Conservation (phyloP, 2,797 vertebrate species). For the Acanthornis magna region DNA sequence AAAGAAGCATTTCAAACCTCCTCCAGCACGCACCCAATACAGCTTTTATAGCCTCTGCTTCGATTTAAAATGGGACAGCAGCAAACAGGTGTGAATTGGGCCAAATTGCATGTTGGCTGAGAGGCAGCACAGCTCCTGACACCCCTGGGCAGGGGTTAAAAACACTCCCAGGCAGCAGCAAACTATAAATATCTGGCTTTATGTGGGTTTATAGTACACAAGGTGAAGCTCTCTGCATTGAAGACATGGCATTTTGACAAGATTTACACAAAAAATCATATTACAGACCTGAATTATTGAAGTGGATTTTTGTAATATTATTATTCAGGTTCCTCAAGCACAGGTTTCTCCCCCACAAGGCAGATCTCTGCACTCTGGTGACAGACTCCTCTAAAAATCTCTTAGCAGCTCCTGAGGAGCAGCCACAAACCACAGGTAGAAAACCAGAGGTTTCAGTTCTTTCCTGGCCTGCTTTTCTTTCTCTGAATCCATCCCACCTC, state of each 20-base stretch:
- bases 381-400: not conserved
- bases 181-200: not conserved
- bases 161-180: not conserved
- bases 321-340: not conserved
- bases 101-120: not conserved
- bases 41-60: not conserved
- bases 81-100: not conserved
- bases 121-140: not conserved
- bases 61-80: not conserved
- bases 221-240: not conserved
- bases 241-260: not conserved
- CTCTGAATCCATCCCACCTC: not conserved
- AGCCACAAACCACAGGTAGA: not conserved
- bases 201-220: rapidly evolving
- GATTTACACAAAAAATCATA: not conserved
- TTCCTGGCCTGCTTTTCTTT: not conserved
- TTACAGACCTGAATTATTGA: not conserved
- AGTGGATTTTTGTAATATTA: not conserved
- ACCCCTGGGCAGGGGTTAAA: not conserved
- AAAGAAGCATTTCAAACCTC: not conserved
- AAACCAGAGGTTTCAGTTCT: not conserved
- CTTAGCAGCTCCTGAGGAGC: not conserved
- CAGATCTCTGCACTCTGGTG: not conserved
- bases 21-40: not conserved
- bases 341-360: not conserved